These are phyloP conservation scores for Larimichthys crocea DNA, from an alignment of 2,113 vertebrate species.

Conservation along the genomic window DNA sequence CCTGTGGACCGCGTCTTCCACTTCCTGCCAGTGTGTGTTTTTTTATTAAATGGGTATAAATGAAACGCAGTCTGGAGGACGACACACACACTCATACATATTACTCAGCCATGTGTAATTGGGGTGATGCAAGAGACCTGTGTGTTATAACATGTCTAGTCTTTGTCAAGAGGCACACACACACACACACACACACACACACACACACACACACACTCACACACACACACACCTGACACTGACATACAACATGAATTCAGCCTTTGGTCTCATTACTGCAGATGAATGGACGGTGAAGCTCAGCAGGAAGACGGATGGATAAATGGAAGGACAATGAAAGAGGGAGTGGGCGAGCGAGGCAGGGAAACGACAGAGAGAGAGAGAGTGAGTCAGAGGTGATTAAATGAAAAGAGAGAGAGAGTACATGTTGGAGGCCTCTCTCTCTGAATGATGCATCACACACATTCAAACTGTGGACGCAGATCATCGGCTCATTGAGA, in stretches of 20 bases:
- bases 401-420: constrained; percentile 41
- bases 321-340: constrained; percentile 19
- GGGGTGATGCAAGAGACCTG: background rate
- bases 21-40: background rate
- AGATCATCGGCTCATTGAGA: background rate
- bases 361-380: background rate
- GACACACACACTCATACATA: background rate
- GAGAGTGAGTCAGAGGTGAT: constrained; percentile 52
- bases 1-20: background rate
- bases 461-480: background rate
- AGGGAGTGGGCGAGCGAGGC: constrained; percentile 6
- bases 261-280: constrained; percentile 33
- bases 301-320: constrained; percentile 23
- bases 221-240: constrained; percentile 1
- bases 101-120: background rate
- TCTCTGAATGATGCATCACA: constrained; percentile 28
- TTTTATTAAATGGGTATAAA: accelerated
- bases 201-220: constrained; percentile 3
- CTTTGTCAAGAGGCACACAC: background rate
- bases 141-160: background rate
- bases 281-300: constrained; percentile 11
- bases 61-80: background rate
- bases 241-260: background rate
- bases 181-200: background rate
- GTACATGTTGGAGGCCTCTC: constrained; percentile 5